A percentile compares a stretch with the other conserved stretches of the same genome.
Evolutionary conservation across 1,140 invertebrate species (phyloP).

Genomic region (Bombyx mori): ASM3026992v2 NC_085126.1:2935501-2936000

Average conservation of each 20-base stretch:
- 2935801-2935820: neutral
- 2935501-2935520: constrained; percentile 24
- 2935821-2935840: neutral
- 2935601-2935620: constrained; percentile 11
- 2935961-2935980: too few species aligned
- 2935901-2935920: constrained; percentile 7
- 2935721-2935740: constrained; percentile 5
- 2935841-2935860: neutral
- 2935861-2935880: neutral
- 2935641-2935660: constrained; percentile 1
- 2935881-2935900: constrained; percentile 12
- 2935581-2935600: constrained; percentile 13
- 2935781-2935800: neutral
- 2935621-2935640: constrained; percentile 7
- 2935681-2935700: neutral
- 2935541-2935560: constrained; percentile 29
- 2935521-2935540: constrained; percentile 33
- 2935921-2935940: constrained; percentile 5
- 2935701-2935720: neutral
- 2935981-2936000: too few species aligned
- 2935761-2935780: too few species aligned
- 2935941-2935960: too few species aligned
- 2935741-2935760: constrained; percentile 4
- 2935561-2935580: constrained; percentile 25
- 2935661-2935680: neutral